A percentile compares a stretch with the other conserved stretches of the same genome.
These are phyloP conservation scores for Prinia subflava DNA, from an alignment of 2,113 vertebrate genomes.

Conservation along the genomic window DNA sequence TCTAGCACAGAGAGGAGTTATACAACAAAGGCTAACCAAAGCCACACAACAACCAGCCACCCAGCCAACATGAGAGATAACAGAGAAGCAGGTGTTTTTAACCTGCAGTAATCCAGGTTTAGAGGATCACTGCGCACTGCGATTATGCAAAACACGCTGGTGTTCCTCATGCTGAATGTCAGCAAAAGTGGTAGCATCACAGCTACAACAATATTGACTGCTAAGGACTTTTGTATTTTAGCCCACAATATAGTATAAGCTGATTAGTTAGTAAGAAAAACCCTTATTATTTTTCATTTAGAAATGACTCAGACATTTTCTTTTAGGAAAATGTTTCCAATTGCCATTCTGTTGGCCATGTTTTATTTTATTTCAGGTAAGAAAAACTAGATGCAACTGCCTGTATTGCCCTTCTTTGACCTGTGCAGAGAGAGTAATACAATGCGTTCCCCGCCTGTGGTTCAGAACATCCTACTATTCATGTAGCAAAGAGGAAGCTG, in stretches of 20 bases:
- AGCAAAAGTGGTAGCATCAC: neutral
- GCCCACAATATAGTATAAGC: neutral
- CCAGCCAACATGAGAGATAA: neutral
- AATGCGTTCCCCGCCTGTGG: neutral
- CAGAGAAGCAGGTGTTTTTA: neutral
- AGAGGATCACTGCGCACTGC: neutral
- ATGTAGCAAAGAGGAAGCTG: neutral
- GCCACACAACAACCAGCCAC: neutral
- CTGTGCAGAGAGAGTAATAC: slow-evolving; percentile 1
- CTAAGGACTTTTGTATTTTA: neutral
- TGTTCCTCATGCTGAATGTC: neutral
- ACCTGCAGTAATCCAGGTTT: neutral
- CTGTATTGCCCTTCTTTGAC: neutral
- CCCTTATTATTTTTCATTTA: neutral
- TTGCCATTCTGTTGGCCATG: neutral
- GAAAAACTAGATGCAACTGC: neutral
- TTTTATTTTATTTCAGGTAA: neutral
- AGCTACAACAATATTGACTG: neutral
- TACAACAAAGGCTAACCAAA: neutral
- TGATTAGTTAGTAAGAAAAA: neutral
- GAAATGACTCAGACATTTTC: neutral
- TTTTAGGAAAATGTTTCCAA: neutral
- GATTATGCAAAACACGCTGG: slow-evolving; percentile 1
- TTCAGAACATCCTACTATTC: neutral
- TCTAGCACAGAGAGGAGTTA: neutral